Conservation (phyloP, 2,113 vertebrate species). For the Colistium nudipinnis region DNA sequence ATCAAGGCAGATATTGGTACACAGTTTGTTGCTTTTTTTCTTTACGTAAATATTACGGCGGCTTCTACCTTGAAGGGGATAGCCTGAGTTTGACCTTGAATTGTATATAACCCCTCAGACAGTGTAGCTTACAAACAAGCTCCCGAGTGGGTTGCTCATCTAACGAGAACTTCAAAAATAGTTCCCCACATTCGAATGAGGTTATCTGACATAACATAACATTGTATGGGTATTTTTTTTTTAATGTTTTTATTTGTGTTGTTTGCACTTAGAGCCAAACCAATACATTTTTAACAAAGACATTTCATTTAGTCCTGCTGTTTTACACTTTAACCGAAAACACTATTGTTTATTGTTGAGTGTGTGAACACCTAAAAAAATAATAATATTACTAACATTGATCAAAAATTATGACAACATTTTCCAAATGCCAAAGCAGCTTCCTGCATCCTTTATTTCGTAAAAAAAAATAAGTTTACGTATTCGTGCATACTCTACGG, state of each 20-base stretch:
- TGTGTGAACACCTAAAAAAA: no score
- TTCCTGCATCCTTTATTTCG: no score
- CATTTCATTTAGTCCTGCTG: no score
- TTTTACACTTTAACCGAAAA: no score
- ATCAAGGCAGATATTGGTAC: background rate
- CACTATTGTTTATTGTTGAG: no score
- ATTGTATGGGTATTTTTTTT: background rate
- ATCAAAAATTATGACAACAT: no score
- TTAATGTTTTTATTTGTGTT: background rate
- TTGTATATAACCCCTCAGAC: slow-evolving; percentile 2
- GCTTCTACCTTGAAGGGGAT: slow-evolving; percentile 18
- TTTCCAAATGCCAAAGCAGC: no score
- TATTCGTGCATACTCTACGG: no score
- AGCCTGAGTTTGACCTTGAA: slow-evolving; percentile 29
- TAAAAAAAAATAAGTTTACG: no score
- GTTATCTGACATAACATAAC: background rate
- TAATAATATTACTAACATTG: no score
- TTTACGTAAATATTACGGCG: background rate
- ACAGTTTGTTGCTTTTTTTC: no score
- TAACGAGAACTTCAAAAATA: background rate
- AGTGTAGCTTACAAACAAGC: slow-evolving; percentile 4
- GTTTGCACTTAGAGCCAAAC: background rate
- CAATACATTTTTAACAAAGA: no score
- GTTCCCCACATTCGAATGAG: slow-evolving; percentile 1
- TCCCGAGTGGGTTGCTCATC: background rate